A percentile compares a stretch with the other conserved stretches of the same genome.
Evolutionary conservation across 2,113 vertebrate species (phyloP).

Genomic region (Lasiurus cinereus): DNA sequence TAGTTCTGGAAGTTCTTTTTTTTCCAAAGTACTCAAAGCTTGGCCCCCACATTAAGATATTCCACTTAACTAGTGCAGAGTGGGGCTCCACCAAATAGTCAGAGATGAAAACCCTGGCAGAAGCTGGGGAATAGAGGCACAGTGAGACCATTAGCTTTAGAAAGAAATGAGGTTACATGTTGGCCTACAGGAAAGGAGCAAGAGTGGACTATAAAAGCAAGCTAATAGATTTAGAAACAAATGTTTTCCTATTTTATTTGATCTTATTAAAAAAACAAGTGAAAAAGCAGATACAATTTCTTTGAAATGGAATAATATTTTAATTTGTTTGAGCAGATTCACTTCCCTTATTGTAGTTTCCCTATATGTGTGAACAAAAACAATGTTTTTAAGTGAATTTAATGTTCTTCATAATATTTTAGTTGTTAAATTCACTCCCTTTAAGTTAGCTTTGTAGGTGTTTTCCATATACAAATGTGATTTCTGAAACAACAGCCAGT

Average conservation of each 20-base stretch:
- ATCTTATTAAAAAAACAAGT: neutral
- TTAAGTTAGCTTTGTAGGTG: neutral
- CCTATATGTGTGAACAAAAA: neutral
- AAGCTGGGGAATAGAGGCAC: neutral
- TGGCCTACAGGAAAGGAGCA: neutral
- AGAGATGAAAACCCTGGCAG: neutral
- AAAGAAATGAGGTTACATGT: neutral
- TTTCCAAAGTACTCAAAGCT: neutral
- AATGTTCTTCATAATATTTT: neutral
- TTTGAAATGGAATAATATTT: conserved; percentile 8
- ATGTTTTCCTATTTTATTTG: neutral
- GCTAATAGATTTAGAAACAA: neutral
- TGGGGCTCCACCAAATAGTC: neutral
- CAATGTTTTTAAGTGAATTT: neutral
- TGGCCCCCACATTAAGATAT: neutral
- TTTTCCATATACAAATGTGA: neutral
- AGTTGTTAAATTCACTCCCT: conserved; percentile 3
- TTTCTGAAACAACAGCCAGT: neutral
- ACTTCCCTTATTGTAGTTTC: neutral
- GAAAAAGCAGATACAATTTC: neutral
- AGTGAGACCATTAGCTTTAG: neutral
- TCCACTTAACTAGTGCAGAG: neutral
- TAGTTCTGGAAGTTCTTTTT: no score
- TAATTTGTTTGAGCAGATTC: neutral
- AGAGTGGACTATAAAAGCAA: neutral